Base-by-base conservation (phyloP, 2,113 vertebrate genomes). In the Scartelaos histophorus region DNA sequence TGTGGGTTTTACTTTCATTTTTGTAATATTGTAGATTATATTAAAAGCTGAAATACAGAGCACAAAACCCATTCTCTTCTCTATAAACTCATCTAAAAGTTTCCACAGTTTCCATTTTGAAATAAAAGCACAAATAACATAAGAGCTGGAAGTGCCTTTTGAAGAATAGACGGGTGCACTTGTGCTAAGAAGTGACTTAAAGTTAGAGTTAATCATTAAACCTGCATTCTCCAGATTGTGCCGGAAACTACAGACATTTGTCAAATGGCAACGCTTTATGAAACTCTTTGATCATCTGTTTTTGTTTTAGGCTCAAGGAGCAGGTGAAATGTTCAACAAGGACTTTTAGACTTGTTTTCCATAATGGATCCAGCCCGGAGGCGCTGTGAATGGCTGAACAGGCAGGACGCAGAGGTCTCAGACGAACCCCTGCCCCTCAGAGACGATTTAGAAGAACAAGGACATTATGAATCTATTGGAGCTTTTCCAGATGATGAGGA, bases 131-230 rank as follows among this genome's bases (percentile, higher is more conserved):
- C 7, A 17, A 17, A 17, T 49, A 16, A 16, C 17, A n/a, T 7
- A 7, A 53, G 49, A 53, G 51, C 17, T 53, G 51, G n/a, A 53
- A 53, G 51, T n/a, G 51, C 10, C 9, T 57, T 1, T 10, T 57
- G 22, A 57, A 13, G 54, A 57, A 57, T 24, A 57, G 45, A 43
- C 51, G 10, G 24, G 38, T 65, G 35, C 17, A 69, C 62, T 84
- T 88, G 80, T 83, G 78, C 74, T 76, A 29, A 70, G 74, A 69
- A 86, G 88, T 89, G 88, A 90, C 2, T 29, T 29, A 4, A 91
- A 78, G 7, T 21, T 35, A 81, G n/a, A n/a, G 90, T 91, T 86
- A 90, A 91, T 91, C 9, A 91, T 90, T 90, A 91, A 35, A 62
- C 80, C 17, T 68, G 54, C 24, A 7, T 64, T 3, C 13, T 51